Percentiles rank a stretch among this genome's conserved stretches.
Evolutionary conservation across 2,113 vertebrate genomes (phyloP).

Genomic region (Rhynchomys soricoides): DNA sequence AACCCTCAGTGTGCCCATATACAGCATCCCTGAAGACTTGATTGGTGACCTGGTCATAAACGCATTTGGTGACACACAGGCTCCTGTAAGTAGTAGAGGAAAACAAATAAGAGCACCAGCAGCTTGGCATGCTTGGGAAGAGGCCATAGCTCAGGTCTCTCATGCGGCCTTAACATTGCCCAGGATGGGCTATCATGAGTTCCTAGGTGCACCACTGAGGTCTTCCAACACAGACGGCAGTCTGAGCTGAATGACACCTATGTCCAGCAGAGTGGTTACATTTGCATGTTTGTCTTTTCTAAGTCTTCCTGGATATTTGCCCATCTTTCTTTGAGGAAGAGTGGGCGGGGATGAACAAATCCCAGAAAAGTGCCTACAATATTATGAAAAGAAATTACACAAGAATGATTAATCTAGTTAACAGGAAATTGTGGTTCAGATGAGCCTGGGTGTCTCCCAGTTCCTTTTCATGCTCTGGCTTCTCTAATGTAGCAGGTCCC

Average conservation of each 20-base stretch:
- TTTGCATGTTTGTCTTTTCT: neutral
- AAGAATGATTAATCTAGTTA: neutral
- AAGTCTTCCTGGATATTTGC: conserved; percentile 45
- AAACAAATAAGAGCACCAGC: neutral
- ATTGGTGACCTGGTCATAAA: neutral
- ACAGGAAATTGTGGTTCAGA: neutral
- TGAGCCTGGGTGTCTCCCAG: neutral
- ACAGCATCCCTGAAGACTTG: neutral
- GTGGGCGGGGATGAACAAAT: neutral
- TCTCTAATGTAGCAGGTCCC: neutral
- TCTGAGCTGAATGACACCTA: neutral
- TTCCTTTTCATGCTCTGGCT: neutral
- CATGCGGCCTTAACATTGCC: neutral
- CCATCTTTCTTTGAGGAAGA: conserved; percentile 29
- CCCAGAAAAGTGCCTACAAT: neutral
- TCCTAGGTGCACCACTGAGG: neutral
- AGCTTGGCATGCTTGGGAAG: neutral
- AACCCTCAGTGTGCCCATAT: neutral
- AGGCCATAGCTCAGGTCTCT: neutral
- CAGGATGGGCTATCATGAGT: neutral
- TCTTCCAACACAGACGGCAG: neutral
- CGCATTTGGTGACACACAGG: neutral
- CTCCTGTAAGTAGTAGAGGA: neutral
- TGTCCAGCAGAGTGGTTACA: neutral
- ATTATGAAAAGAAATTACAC: neutral